Base-by-base conservation (phyloP, 2,888 invertebrate species). In the Mimachlamys varia region DNA sequence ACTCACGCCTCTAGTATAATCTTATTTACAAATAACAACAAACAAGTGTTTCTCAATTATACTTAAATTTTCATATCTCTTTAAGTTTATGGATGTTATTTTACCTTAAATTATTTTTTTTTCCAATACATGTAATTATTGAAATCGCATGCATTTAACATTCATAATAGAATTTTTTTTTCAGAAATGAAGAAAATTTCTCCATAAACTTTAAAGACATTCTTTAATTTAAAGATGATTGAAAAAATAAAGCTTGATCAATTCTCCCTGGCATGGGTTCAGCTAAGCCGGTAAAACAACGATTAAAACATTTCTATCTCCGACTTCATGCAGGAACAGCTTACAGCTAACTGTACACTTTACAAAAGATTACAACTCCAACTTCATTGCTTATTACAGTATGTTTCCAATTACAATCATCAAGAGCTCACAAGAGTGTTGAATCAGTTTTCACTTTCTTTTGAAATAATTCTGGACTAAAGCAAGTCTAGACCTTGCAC, bases 1-100 rank as follows among this genome's bases (percentile, higher is more conserved):
- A 76, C 76, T 76, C 27, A 12, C 27, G 76, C 76, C 33, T 76
- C 76, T 12, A 10, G 33, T 76, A 76, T 76, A 76, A 76, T 76
- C 76, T 76, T 76, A 76, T 76, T 76, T 76, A 76, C 76, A 76
- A 76, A 76, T 76, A 76, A 76, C 76, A 76, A 76, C 33, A 76
- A 76, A 76, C 76, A 76, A 33, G 12, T 76, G 33, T 76, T 76
- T 76, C 76, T 27, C 76, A 19, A 76, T 76, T 27, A 76, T 58
- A 58, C 58, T 22, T 58, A 58, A 58, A 58, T 33, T 12, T 76
- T 13, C 27, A 76, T 27, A 27, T 5, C 27, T 33, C 33, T 76
- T 5, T 76, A 27, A 27, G 76, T 12, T 76, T 76, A 33, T 33
- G 76, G 76, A 76, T 15, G 27, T 22, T 27, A 76, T 76, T 76